Evolutionary conservation across 2,888 invertebrate genomes (phyloP), one percentile per base, ranked within the genome.

Genomic region (Lithophane semibrunnea): DNA sequence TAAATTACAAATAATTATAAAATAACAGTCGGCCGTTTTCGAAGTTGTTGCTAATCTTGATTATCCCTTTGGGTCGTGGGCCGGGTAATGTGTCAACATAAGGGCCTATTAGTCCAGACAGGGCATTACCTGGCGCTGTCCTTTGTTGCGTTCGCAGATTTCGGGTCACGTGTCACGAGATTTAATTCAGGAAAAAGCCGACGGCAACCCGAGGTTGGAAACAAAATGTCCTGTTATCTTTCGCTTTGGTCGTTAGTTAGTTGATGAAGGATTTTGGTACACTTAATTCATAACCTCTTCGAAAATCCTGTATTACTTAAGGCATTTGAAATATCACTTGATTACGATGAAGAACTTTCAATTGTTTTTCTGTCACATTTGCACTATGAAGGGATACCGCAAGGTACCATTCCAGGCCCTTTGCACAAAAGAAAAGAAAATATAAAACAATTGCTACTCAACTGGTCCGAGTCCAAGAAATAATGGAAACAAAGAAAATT

Each of bases 1-100:
- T 75, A 68, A 75, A 82, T 79, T 74, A 64, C 54, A 83, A 79
- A 84, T 82, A 79, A 84, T 82, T 85, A 85, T 82, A 78, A 79
- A 87, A 81, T 75, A 82, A 80, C 73, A 83, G 56, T 56, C n/a
- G 73, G 44, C 24, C 56, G 44, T 44, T 72, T 54, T 67, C 49
- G 12, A 75, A 85, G 75, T 79, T 78, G 68, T 87, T 85, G 85
- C 54, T 91, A 91, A 92, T 92, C 92, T 88, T 77, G 74, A 76
- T 91, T 89, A 92, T 90, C 92, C 91, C 66, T 76, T 73, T 52
- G 75, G 79, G 70, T 84, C 88, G 89, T 88, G 91, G 80, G 77
- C 61, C 79, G 80, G 79, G 86, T 88, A 88, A 90, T 88, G 87
- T 86, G 82, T 73, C 86, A 84, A 86, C 85, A 83, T 84, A 87